A percentile compares a stretch with the other conserved stretches of the same genome.
phyloP scores from a whole-genome alignment of 2,888 invertebrate species.

The Agonopterix heracliana region DNA sequence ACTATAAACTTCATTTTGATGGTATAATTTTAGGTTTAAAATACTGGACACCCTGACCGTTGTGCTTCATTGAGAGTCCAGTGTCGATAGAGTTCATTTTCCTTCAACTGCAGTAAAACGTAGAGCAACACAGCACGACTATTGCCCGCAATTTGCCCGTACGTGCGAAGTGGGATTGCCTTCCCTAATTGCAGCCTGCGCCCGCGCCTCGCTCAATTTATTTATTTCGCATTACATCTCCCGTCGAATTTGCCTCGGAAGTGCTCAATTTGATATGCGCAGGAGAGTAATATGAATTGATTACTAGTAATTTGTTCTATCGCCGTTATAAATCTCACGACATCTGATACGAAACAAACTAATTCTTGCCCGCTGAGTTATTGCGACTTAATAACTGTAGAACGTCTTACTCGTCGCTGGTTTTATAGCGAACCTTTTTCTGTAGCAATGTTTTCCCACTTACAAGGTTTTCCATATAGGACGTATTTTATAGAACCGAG shows the following conservation, averaged over 20 bases:
- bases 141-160: constrained; percentile 62
- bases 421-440: too few species aligned
- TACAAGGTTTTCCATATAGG: constrained; percentile 6
- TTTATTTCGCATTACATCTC: constrained; percentile 2
- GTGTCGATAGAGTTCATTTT: too few species aligned
- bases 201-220: constrained; percentile 18
- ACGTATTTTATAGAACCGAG: constrained; percentile 16
- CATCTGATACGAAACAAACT: background rate
- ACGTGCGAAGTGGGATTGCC: constrained; percentile 65
- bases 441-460: background rate
- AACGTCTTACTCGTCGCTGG: too few species aligned
- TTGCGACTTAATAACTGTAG: background rate
- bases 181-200: constrained; percentile 47
- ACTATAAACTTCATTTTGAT: too few species aligned
- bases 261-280: background rate
- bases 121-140: constrained; percentile 18
- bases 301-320: background rate
- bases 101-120: too few species aligned
- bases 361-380: background rate
- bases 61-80: too few species aligned
- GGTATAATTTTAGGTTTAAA: too few species aligned
- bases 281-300: background rate
- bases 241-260: background rate
- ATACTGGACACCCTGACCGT: too few species aligned
- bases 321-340: background rate